Evolutionary conservation across 2,888 invertebrate species (phyloP).

Genomic region (Leucophora obtusa): DNA sequence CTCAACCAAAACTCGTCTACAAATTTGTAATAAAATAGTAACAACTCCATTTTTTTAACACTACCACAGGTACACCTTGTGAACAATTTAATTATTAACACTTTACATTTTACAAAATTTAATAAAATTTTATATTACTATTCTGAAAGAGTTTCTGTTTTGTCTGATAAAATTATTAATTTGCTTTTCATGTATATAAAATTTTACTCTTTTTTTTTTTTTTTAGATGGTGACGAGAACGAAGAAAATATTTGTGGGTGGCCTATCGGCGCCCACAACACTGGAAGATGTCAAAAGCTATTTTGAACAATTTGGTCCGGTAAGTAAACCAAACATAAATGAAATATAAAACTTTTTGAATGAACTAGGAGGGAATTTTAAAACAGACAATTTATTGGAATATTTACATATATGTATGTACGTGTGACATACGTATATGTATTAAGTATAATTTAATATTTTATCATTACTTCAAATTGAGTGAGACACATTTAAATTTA

Average conservation of each 20-base stretch:
- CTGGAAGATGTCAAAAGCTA: conserved; percentile 99
- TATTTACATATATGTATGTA: background rate
- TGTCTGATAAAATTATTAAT: background rate
- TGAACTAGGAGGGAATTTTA: background rate
- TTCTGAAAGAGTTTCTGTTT: background rate
- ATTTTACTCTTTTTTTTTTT: conserved; percentile 30
- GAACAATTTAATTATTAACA: no score
- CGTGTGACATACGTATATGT: background rate
- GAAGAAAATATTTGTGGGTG: conserved; percentile 99
- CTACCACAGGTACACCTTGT: no score
- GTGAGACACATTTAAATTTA: conserved; percentile 36
- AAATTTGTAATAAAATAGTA: no score
- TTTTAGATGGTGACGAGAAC: conserved; percentile 99
- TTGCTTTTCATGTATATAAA: background rate
- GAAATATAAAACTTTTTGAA: conserved; percentile 1
- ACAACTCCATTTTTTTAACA: no score
- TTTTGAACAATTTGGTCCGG: conserved; percentile 99
- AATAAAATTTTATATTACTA: background rate
- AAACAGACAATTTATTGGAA: background rate
- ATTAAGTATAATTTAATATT: conserved; percentile 41
- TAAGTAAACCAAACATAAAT: conserved; percentile 81
- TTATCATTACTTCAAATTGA: conserved; percentile 11
- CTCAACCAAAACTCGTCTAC: no score
- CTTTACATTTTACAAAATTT: no score
- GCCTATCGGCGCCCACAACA: conserved; percentile 99